These are phyloP conservation scores for Corvus moneduloides DNA, from an alignment of 2,113 vertebrate genomes.

Conservation along the genomic window DNA sequence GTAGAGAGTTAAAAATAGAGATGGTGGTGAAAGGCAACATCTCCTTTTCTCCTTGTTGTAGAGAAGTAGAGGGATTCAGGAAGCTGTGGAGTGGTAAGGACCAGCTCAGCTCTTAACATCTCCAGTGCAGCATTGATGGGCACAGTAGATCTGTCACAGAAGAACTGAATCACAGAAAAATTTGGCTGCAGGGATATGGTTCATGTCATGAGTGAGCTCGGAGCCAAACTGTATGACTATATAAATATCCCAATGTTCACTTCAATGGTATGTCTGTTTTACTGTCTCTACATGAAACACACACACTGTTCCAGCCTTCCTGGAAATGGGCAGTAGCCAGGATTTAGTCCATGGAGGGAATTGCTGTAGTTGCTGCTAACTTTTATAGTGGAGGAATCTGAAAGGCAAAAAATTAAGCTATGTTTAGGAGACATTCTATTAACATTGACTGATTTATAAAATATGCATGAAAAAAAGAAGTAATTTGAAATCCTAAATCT, in stretches of 20 bases:
- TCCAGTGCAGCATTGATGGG: not conserved
- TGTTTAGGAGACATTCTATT: not conserved
- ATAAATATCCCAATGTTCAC: not conserved
- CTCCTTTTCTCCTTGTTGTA: not conserved
- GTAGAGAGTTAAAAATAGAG: not conserved
- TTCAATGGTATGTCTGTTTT: not conserved
- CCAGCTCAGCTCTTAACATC: not conserved
- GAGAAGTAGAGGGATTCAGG: not conserved
- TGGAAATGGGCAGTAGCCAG: not conserved
- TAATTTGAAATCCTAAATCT: not conserved
- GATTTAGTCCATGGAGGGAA: not conserved
- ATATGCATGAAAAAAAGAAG: not conserved
- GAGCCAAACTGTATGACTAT: not conserved
- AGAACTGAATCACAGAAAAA: not conserved
- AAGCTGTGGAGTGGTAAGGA: not conserved
- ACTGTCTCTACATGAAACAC: not conserved
- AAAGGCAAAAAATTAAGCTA: not conserved
- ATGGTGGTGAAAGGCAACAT: not conserved
- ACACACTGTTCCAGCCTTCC: not conserved
- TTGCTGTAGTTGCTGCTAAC: not conserved
- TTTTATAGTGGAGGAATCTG: not conserved
- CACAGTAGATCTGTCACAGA: not conserved
- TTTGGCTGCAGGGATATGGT: not conserved
- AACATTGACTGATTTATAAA: not conserved
- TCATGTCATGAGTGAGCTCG: not conserved